phyloP scores from a whole-genome alignment of 2,113 vertebrate genomes.

The Microtus ochrogaster region DNA sequence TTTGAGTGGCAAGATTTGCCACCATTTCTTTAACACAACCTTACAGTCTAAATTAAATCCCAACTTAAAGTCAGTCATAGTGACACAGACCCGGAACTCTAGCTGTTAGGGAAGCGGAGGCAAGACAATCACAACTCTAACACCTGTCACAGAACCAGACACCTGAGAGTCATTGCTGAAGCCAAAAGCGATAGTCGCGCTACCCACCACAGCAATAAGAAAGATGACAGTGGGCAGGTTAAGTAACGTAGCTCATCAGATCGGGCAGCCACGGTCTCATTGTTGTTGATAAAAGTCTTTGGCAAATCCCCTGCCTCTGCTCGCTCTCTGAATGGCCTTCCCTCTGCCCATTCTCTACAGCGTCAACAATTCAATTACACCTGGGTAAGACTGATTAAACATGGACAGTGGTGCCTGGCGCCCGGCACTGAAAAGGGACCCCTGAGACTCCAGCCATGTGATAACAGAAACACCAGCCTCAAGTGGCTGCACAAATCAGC shows the following conservation, averaged over 20 bases:
- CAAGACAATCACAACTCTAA: background rate
- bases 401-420: conserved; percentile 88
- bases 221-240: background rate
- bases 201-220: background rate
- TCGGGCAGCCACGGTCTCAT: background rate
- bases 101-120: background rate
- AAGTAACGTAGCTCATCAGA: background rate
- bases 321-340: background rate
- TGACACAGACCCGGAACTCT: background rate
- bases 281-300: background rate
- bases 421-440: background rate
- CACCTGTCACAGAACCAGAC: background rate
- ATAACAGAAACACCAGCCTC: conserved; percentile 82
- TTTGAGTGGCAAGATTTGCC: background rate
- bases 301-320: background rate
- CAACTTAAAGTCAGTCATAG: background rate
- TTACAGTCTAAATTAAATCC: background rate
- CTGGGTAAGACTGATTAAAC: conserved; percentile 93
- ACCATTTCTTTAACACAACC: background rate
- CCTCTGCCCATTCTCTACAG: conserved; percentile 82
- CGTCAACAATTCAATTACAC: conserved; percentile 95
- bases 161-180: background rate
- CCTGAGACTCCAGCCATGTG: conserved; percentile 85
- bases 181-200: background rate
- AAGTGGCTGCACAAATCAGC: conserved; percentile 91